Evolutionary conservation across 2,113 vertebrate genomes (phyloP).

Genomic region (Prolemur simus): DNA sequence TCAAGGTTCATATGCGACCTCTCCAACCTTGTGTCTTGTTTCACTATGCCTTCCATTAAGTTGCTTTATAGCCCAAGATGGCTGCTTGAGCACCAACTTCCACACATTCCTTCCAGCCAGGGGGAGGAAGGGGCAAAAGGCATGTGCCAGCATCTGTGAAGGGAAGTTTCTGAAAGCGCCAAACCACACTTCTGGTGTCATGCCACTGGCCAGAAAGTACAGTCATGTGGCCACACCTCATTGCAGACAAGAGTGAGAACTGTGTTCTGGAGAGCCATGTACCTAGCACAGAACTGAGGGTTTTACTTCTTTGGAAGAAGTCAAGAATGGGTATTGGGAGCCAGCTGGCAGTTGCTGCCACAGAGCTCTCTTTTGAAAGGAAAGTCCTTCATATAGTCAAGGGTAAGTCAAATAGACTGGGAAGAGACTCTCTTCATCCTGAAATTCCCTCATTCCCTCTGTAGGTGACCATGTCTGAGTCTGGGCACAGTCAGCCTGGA

Average conservation of each 20-base stretch:
- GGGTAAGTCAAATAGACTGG: background rate
- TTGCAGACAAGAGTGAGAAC: background rate
- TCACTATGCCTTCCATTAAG: background rate
- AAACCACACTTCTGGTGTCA: background rate
- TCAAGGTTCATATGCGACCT: background rate
- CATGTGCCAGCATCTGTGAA: background rate
- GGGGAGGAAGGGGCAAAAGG: background rate
- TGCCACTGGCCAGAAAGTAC: background rate
- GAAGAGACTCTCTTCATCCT: background rate
- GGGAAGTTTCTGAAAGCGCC: background rate
- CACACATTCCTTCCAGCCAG: background rate
- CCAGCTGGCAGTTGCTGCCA: background rate
- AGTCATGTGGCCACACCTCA: background rate
- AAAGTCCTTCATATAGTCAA: background rate
- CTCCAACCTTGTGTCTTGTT: background rate
- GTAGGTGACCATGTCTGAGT: slow-evolving; percentile 88
- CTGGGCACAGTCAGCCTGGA: slow-evolving; percentile 94
- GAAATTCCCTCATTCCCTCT: background rate
- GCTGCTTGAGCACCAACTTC: background rate
- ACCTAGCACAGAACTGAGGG: background rate
- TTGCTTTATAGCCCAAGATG: background rate
- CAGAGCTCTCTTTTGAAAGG: background rate
- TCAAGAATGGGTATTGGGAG: background rate
- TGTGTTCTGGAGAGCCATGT: background rate
- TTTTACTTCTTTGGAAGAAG: background rate